Evolutionary conservation across 2,797 vertebrate species (phyloP), one percentile per base, ranked within the genome.

Genomic region (Mus caroli): DNA sequence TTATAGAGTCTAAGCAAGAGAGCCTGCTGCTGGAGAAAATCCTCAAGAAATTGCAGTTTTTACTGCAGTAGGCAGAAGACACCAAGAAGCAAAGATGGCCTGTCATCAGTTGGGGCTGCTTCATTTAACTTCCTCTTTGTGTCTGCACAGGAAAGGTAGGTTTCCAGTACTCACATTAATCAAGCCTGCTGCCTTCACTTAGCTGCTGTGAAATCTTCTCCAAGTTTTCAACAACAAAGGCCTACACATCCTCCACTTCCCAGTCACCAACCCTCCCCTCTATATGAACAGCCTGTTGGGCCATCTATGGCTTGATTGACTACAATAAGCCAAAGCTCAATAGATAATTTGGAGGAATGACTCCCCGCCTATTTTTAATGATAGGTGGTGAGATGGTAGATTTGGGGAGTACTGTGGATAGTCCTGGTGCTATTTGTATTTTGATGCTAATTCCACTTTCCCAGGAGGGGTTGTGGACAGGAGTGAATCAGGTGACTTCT

Each of bases 291-390:
- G 54, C 37, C 3, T 69, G 71, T 15, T 83, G 64, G 43, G 11
- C 78, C 6, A 52, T 52, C n/a, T 22, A 6, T 2, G 52, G 34
- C 78, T 83, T 88, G 17, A 78, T 12, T 78, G 34, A 88, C 31
- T 9, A 60, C 13, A 12, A n/a, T 24, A 69, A 84, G 22, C 43
- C 79, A 88, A 62, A 90, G n/a, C 52, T 69, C 17, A 28, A 34
- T n/a, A 40, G 52, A 34, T 78, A 43, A 90, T n/a, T 78, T 90
- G 2, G 40, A 54, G 28, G 64, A 80, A 85, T 12, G 40, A 37
- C 43, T 73, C 76, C 78, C 54, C 94, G 77, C 11, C 22, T 37
- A 73, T 75, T 96, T 95, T 87, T 52, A 78, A 56, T 60, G 76
- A 54, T 2, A 46, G 40, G 64, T 31, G 4, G 4, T 73, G n/a